phyloP scores from a whole-genome alignment of 2,888 invertebrate genomes.

The Aradus depressus region DNA sequence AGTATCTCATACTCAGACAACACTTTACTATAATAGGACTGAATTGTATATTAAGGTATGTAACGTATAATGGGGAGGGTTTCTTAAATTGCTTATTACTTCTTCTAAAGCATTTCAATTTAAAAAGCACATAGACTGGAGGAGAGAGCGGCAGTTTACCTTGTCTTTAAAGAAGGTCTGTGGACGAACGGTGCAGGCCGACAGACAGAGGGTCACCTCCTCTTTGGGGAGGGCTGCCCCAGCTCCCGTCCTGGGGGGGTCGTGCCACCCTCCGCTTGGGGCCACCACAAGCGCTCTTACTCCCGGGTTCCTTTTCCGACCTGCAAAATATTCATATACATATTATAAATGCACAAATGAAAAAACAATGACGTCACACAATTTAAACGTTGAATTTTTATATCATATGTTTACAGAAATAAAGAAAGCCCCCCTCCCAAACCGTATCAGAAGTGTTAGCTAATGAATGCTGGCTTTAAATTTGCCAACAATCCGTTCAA shows the following conservation, averaged over 20 bases:
- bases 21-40: too few relatives aligned
- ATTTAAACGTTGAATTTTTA: too few relatives aligned
- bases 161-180: conserved; percentile 74
- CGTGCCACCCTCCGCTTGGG: conserved; percentile 25
- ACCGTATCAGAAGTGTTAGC: too few relatives aligned
- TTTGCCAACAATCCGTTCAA: too few relatives aligned
- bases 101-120: background rate
- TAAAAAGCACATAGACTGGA: background rate
- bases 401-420: too few relatives aligned
- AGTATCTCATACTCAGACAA: too few relatives aligned
- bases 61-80: too few relatives aligned
- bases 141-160: conserved; percentile 11
- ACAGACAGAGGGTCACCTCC: conserved; percentile 52
- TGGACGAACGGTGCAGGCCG: conserved; percentile 51
- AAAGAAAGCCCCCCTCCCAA: too few relatives aligned
- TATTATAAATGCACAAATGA: background rate
- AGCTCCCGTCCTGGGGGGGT: conserved; percentile 15
- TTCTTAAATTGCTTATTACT: too few relatives aligned
- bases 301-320: conserved; percentile 13
- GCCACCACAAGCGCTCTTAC: background rate
- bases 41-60: too few relatives aligned
- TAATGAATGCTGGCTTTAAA: too few relatives aligned
- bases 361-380: too few relatives aligned
- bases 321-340: background rate
- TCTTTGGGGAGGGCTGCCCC: conserved; percentile 16